Base-by-base conservation (phyloP, 2,888 invertebrate genomes). In the Melinaea marsaeus region DNA sequence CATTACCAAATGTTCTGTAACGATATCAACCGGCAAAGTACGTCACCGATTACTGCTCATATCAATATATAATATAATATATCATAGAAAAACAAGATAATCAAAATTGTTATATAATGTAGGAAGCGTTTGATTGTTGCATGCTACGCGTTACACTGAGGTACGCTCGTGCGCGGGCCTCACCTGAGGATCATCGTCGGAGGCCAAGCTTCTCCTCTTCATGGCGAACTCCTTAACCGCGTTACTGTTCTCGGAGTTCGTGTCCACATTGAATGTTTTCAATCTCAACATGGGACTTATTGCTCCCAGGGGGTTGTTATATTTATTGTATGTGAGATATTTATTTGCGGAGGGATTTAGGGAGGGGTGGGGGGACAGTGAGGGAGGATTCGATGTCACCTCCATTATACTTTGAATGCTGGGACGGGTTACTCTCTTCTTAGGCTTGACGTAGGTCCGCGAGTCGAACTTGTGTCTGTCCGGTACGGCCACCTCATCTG, bases 371-470 rank as follows among this genome's bases (percentile, higher is more conserved):
- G 80, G 80, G 0, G 85, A 79, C 48, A 83, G 73, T 2, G 83
- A 83, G 0, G 85, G 74, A 9, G 82, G 81, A 63, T 77, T 83
- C 22, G 85, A 84, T 0, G 78, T 62, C 5, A 77, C 80, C 62
- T 89, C 89, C 2, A 90, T 83, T 57, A 89, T 86, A 69, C 83
- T 90, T 66, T 94, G 94, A 68, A 94, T 92, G 74, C 92, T 93
- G 46, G 93, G 92, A 64, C 94, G 88, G 45, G 81, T 87, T 11
- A 84, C 80, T 62, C 92, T 88, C 75, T 93, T 93, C 77, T 94
- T 94, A 33, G 94, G 93, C 72, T 92, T 91, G 60, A 94, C 94
- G 79, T 93, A 95, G 9, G 95, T 95, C 73, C 94, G 88, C 0
- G 94, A 93, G 77, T 95, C 94, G 74, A 94, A 92, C 67, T 88